Base-by-base conservation (phyloP, 1,140 invertebrate species). In the Coboldia fuscipes region DNA sequence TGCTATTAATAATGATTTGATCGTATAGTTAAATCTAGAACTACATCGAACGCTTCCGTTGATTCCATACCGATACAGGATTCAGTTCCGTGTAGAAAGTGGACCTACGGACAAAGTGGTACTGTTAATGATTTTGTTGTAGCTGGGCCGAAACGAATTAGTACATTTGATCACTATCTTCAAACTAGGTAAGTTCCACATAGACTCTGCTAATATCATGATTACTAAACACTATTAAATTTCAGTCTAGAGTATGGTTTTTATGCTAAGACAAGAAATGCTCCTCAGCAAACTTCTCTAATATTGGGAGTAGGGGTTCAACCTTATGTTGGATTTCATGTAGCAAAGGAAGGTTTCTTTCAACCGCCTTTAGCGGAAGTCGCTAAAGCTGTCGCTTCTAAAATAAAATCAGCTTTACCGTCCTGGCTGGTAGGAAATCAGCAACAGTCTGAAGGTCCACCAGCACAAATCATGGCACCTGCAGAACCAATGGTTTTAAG, bases 301-400 rank as follows among this genome's bases (percentile, higher is more conserved):
- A 74, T 90, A 30, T 47, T 89, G 14, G 74, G 73, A 13, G 68
- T 71, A n/a, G 89, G 89, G 3, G 62, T 68, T 20, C 69, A 74
- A 42, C 89, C 89, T 3, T 94, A 72, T 56, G 45, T 88, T 40
- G 83, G 77, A 10, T 89, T 89, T 56, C 84, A 89, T 57, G 80
- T 82, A 58, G 82, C 82, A 17, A 59, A 86, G 21, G 86, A 93
- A 69, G 85, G 83, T 40, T 68, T 75, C 35, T 62, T 68, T 39
- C 66, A 66, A 20, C 72, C 72, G 26, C 65, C 73, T 20, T 63
- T 84, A 29, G 73, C 71, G 38, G 82, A 93, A 57, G 80, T 94
- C 22, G 85, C 85, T 1, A 74, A 80, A 50, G 83, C 80, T 38
- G 76, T 93, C 37, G 83, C 85, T 13, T 77, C 69, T 41, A 88